Conservation (phyloP, 2,797 vertebrate genomes). For the Halcyon leucocephala region DNA sequence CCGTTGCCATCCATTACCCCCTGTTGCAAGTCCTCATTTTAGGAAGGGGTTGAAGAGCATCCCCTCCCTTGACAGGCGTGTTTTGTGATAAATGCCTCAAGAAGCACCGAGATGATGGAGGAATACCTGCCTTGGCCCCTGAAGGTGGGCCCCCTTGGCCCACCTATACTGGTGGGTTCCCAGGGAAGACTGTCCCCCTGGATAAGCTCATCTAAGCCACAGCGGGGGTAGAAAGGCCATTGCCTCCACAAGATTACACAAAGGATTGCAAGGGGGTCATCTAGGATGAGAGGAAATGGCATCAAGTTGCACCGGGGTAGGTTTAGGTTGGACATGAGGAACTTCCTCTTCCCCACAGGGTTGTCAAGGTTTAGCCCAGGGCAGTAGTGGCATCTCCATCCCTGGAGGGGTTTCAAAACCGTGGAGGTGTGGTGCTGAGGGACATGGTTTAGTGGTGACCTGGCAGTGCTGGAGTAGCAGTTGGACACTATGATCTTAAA, state of each 20-base stretch:
- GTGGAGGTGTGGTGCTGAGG: neutral
- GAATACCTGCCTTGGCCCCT: neutral
- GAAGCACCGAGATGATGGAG: neutral
- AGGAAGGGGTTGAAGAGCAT: neutral
- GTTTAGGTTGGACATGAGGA: neutral
- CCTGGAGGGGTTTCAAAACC: neutral
- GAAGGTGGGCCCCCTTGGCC: too few relatives aligned
- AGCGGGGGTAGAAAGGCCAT: fast-evolving
- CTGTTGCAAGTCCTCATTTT: neutral
- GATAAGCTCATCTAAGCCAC: neutral
- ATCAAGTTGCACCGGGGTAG: too few relatives aligned
- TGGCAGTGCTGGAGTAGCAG: neutral
- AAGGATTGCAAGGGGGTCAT: neutral
- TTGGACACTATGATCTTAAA: too few relatives aligned
- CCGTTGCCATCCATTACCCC: fast-evolving
- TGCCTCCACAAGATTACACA: neutral
- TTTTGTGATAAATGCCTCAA: neutral
- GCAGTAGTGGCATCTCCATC: neutral
- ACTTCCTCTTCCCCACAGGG: neutral
- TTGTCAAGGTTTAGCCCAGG: neutral
- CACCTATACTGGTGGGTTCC: neutral
- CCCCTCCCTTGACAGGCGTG: neutral
- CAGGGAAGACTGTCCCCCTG: neutral
- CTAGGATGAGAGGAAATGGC: neutral
- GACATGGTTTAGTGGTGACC: neutral